Evolutionary conservation across 2,113 vertebrate genomes (phyloP).

Genomic region (Gopherus flavomarginatus): DNA sequence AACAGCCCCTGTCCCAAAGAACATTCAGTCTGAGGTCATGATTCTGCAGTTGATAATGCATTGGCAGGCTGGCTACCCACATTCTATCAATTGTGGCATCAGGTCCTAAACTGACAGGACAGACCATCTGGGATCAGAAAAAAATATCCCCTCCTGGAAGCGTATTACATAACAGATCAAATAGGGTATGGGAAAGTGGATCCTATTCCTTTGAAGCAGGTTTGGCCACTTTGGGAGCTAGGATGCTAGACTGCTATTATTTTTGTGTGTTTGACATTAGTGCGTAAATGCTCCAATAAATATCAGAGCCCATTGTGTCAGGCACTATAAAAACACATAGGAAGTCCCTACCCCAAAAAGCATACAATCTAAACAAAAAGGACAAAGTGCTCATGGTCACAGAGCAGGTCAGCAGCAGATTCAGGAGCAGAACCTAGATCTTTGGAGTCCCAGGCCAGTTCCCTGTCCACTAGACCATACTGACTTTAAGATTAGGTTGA

Average conservation of each 20-base stretch:
- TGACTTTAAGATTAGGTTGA: not conserved
- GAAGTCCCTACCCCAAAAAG: not conserved
- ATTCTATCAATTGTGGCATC: slow-evolving; percentile 52
- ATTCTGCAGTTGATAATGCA: slow-evolving; percentile 41
- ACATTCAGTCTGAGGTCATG: slow-evolving; percentile 61
- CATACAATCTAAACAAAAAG: slow-evolving; percentile 9
- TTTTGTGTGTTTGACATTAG: slow-evolving; percentile 15
- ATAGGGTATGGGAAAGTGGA: slow-evolving; percentile 22
- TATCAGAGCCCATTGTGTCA: not conserved
- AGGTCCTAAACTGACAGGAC: slow-evolving; percentile 14
- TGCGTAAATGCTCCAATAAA: not conserved
- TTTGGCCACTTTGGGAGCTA: slow-evolving; percentile 21
- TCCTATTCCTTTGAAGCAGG: slow-evolving; percentile 27
- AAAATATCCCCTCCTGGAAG: slow-evolving; percentile 34
- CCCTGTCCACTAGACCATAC: not conserved
- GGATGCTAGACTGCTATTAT: slow-evolving; percentile 36
- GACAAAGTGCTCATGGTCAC: not conserved
- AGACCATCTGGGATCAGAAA: slow-evolving; percentile 63
- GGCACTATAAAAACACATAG: slow-evolving; percentile 36
- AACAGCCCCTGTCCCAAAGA: slow-evolving; percentile 63
- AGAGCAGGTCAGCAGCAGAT: slow-evolving; percentile 7
- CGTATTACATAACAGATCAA: slow-evolving; percentile 41
- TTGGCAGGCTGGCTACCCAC: slow-evolving; percentile 66
- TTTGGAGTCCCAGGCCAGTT: slow-evolving; percentile 12
- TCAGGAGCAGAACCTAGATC: slow-evolving; percentile 9